Conservation (phyloP, 2,797 vertebrate genomes). For the Premnoplex brunnescens region DNA sequence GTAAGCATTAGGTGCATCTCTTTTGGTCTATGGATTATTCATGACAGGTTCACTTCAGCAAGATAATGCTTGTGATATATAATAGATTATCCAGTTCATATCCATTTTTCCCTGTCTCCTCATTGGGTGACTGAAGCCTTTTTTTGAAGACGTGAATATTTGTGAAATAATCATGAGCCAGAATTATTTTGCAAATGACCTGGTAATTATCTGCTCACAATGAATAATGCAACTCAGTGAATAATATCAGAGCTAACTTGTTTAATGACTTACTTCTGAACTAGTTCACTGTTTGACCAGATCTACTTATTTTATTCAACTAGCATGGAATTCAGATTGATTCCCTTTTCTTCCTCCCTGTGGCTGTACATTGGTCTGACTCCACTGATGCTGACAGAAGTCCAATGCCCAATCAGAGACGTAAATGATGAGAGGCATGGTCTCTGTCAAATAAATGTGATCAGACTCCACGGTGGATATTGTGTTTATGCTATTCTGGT, state of each 20-base stretch:
- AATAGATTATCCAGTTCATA: neutral
- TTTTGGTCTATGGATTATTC: conserved; percentile 36
- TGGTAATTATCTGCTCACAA: neutral
- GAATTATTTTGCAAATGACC: conserved; percentile 5
- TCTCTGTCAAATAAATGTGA: neutral
- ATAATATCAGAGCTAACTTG: neutral
- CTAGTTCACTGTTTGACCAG: neutral
- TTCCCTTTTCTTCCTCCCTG: neutral
- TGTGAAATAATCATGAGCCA: neutral
- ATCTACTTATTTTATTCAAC: neutral
- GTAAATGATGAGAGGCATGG: neutral
- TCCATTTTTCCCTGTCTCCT: neutral
- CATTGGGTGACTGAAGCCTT: neutral
- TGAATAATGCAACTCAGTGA: neutral
- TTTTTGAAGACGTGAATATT: neutral
- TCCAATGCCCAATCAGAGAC: neutral
- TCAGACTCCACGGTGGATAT: neutral
- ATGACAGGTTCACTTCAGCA: neutral
- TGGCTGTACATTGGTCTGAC: neutral
- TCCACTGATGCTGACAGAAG: neutral
- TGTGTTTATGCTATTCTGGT: neutral
- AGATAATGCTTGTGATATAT: neutral
- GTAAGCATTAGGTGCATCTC: conserved; percentile 6
- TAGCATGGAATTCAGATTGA: neutral
- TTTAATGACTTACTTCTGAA: neutral